Conservation (phyloP, 2,797 vertebrate species). For the Phrynocephalus vlangalii region DNA sequence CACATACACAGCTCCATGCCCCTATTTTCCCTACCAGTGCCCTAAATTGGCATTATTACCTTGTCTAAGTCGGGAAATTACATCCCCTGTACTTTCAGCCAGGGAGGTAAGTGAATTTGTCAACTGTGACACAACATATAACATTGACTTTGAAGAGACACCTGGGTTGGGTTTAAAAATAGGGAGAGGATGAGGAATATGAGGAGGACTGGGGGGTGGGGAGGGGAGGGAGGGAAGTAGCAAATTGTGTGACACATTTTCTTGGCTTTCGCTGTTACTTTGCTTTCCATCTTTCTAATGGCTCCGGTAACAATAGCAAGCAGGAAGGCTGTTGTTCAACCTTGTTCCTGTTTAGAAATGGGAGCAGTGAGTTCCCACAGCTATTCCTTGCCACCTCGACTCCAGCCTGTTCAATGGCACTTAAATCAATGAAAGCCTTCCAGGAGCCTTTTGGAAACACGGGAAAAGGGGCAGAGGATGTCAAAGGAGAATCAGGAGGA, state of each 20-base stretch:
- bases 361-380: slow-evolving; percentile 69
- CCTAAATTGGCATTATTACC: background rate
- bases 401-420: slow-evolving; percentile 62
- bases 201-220: too few relatives aligned
- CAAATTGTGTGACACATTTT: slow-evolving; percentile 45
- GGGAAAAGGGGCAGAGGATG: slow-evolving; percentile 61
- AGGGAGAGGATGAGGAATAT: background rate
- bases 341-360: slow-evolving; percentile 75
- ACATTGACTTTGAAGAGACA: background rate
- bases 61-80: too few relatives aligned
- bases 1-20: too few relatives aligned
- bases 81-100: background rate
- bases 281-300: slow-evolving; percentile 60
- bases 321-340: slow-evolving; percentile 71
- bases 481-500: slow-evolving; percentile 52
- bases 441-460: slow-evolving; percentile 52
- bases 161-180: too few relatives aligned
- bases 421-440: slow-evolving; percentile 64
- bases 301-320: slow-evolving; percentile 61
- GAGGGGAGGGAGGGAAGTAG: background rate
- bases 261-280: slow-evolving; percentile 28
- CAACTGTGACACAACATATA: background rate
- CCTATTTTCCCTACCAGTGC: background rate
- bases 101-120: background rate
- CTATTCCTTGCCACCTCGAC: slow-evolving; percentile 61